Evolutionary conservation across 2,113 vertebrate species (phyloP).

Genomic region (Asarcornis scutulata): DNA sequence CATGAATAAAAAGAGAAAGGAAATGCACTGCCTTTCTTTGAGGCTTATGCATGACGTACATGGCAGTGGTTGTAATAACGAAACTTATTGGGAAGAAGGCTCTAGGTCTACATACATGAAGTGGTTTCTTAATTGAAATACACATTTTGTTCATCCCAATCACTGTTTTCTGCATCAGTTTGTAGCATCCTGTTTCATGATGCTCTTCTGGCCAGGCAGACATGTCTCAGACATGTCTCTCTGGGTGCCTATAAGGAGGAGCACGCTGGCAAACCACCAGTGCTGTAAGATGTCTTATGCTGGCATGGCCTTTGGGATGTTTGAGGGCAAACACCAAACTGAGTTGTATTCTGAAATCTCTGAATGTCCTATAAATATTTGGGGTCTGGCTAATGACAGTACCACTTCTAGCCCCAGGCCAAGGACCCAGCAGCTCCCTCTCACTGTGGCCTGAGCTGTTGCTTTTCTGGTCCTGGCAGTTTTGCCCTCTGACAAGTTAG

Average conservation of each 20-base stretch:
- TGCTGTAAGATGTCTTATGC: not conserved
- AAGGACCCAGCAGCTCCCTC: not conserved
- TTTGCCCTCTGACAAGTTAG: not conserved
- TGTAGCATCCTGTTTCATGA: not conserved
- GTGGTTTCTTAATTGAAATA: not conserved
- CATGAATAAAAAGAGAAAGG: not conserved
- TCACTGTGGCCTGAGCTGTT: not conserved
- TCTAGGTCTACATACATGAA: not conserved
- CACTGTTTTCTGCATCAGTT: not conserved
- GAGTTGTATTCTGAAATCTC: not conserved
- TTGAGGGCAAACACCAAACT: accelerated
- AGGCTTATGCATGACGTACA: not conserved
- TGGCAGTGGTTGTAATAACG: not conserved
- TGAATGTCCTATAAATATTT: not conserved
- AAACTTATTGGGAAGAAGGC: not conserved
- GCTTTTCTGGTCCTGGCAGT: not conserved
- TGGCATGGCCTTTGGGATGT: not conserved
- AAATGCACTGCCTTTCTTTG: not conserved
- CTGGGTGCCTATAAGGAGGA: not conserved
- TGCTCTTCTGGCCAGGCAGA: not conserved
- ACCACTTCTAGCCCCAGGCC: no score
- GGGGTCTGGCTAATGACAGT: not conserved
- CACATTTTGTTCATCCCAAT: not conserved
- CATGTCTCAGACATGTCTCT: no score
- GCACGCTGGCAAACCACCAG: not conserved